These are phyloP conservation scores for Enteromius fasciolatus DNA, from an alignment of 2,797 vertebrate species.

Conservation along the genomic window DNA sequence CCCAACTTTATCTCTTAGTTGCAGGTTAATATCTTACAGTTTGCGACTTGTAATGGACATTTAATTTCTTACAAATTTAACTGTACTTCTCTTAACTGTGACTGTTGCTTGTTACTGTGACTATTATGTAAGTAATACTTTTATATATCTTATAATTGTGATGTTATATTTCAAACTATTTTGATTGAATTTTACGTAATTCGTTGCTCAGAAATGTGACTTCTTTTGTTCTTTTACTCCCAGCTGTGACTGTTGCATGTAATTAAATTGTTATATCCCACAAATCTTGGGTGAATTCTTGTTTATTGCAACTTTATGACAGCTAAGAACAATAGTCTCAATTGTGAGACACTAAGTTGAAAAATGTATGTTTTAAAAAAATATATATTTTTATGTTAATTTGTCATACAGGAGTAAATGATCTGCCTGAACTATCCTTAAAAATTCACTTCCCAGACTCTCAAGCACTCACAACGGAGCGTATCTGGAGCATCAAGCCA, in stretches of 20 bases:
- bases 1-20: too few species aligned
- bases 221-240: background rate
- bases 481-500: background rate
- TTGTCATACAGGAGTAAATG: background rate
- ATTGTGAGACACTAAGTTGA: background rate
- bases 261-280: background rate
- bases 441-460: slow-evolving; percentile 33
- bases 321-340: background rate
- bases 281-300: background rate
- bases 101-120: too few species aligned
- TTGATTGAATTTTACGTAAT: background rate
- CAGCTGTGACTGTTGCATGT: background rate
- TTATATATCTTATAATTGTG: background rate
- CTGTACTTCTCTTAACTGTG: too few species aligned
- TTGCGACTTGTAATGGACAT: too few species aligned
- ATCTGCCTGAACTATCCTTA: slow-evolving; percentile 25
- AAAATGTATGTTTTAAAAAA: background rate
- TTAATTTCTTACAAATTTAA: too few species aligned
- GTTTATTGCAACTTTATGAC: background rate
- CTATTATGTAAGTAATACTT: background rate
- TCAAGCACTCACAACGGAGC: background rate
- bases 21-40: background rate
- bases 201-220: background rate
- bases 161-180: background rate
- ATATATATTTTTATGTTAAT: too few species aligned